phyloP scores from a whole-genome alignment of 2,797 vertebrate genomes.

The Gambelia wislizenii region DNA sequence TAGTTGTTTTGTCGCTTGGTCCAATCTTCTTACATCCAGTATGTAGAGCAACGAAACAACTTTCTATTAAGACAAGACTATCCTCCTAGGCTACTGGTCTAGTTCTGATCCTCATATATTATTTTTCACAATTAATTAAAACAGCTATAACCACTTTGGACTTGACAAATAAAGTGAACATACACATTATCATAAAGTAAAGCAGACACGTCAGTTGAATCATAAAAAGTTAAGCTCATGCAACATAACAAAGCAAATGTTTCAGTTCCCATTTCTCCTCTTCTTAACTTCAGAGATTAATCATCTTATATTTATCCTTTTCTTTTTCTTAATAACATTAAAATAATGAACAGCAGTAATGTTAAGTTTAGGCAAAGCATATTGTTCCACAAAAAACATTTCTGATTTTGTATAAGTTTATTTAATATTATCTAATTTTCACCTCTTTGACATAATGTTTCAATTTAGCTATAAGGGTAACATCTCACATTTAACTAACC shows the following conservation, averaged over 20 bases:
- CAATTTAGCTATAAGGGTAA: too few relatives aligned
- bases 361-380: not conserved
- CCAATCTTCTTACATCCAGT: too few relatives aligned
- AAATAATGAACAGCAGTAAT: not conserved
- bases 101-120: too few relatives aligned
- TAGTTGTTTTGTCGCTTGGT: too few relatives aligned
- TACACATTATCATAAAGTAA: not conserved
- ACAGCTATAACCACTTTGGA: too few relatives aligned
- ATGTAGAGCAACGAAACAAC: too few relatives aligned
- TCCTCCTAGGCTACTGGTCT: too few relatives aligned
- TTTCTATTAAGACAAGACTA: too few relatives aligned
- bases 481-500: too few relatives aligned
- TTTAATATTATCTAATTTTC: not conserved
- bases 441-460: too few relatives aligned
- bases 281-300: not conserved
- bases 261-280: not conserved
- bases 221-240: not conserved
- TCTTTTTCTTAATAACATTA: not conserved
- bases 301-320: not conserved
- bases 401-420: not conserved
- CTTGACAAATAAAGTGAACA: too few relatives aligned
- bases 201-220: not conserved
- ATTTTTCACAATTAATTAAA: too few relatives aligned
- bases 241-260: not conserved
- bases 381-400: not conserved